Evolutionary conservation across 2,888 invertebrate species (phyloP).

Genomic region (Drosophila hamatofila): DNA sequence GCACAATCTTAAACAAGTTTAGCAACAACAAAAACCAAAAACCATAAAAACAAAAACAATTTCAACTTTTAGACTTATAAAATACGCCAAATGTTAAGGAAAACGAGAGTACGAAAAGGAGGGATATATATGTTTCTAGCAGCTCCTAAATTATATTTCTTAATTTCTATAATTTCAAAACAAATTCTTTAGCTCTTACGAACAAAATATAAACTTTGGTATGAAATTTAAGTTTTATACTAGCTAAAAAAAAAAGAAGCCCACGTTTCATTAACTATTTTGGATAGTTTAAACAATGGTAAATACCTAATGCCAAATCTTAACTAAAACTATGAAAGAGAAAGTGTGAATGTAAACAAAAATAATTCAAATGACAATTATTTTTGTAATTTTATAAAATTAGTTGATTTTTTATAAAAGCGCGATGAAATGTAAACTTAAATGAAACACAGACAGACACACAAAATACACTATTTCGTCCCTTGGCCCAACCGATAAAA

Average conservation of each 20-base stretch:
- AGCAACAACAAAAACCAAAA: constrained; percentile 51
- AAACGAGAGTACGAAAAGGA: not conserved
- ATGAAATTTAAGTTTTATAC: constrained; percentile 37
- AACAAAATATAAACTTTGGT: constrained; percentile 4
- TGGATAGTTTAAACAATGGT: constrained; percentile 62
- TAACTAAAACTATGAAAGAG: constrained; percentile 27
- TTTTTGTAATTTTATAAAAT: constrained; percentile 82
- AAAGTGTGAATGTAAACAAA: constrained; percentile 34
- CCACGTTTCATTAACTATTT: constrained; percentile 68
- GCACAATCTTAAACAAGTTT: constrained; percentile 68
- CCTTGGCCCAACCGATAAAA: constrained; percentile 58
- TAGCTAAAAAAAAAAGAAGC: constrained; percentile 33
- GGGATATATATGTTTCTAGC: constrained; percentile 14
- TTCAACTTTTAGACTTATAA: constrained; percentile 76
- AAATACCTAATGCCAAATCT: constrained; percentile 71
- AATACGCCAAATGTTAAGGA: constrained; percentile 70
- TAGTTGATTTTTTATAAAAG: constrained; percentile 65
- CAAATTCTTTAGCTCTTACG: constrained; percentile 10
- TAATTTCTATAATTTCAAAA: not conserved
- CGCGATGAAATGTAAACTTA: constrained; percentile 22
- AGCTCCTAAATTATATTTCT: not conserved
- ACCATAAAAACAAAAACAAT: constrained; percentile 46
- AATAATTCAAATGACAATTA: constrained; percentile 72
- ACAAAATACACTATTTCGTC: constrained; percentile 48
- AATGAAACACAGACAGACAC: constrained; percentile 23